These are phyloP conservation scores for Notodonta dromedarius DNA, from an alignment of 2,888 invertebrate species.

Conservation along the genomic window DNA sequence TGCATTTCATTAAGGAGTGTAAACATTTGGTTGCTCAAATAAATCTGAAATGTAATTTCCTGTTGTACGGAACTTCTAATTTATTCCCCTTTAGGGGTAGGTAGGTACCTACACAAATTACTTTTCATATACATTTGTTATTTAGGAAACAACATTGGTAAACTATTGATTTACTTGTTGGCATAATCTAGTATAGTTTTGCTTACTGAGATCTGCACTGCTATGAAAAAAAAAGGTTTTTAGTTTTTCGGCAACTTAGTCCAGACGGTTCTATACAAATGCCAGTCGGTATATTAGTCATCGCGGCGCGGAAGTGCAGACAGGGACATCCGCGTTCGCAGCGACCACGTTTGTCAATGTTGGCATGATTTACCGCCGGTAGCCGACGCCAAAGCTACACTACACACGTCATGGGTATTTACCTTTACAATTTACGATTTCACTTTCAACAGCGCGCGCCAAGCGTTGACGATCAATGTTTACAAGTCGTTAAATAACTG, in stretches of 20 bases:
- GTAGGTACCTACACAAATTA: neutral
- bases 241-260: constrained; percentile 26
- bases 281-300: constrained; percentile 60
- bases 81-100: neutral
- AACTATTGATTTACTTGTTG: neutral
- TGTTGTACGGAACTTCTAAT: constrained; percentile 4
- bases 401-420: constrained; percentile 47
- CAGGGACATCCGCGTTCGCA: constrained; percentile 71
- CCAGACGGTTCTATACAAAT: constrained; percentile 37
- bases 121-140: too few relatives aligned
- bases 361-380: constrained; percentile 63
- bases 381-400: constrained; percentile 63
- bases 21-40: neutral
- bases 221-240: neutral
- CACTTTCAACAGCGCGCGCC: constrained; percentile 38
- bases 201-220: too few relatives aligned
- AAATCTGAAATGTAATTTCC: constrained; percentile 2
- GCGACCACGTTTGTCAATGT: constrained; percentile 73
- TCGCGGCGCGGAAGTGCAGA: constrained; percentile 69
- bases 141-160: too few relatives aligned
- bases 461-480: constrained; percentile 27
- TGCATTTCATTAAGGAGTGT: neutral
- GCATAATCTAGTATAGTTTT: too few relatives aligned
- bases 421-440: constrained; percentile 51
- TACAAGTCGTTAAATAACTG: constrained; percentile 32